phyloP scores from a whole-genome alignment of 2,797 vertebrate species.

The Melanotaenia boesemani region DNA sequence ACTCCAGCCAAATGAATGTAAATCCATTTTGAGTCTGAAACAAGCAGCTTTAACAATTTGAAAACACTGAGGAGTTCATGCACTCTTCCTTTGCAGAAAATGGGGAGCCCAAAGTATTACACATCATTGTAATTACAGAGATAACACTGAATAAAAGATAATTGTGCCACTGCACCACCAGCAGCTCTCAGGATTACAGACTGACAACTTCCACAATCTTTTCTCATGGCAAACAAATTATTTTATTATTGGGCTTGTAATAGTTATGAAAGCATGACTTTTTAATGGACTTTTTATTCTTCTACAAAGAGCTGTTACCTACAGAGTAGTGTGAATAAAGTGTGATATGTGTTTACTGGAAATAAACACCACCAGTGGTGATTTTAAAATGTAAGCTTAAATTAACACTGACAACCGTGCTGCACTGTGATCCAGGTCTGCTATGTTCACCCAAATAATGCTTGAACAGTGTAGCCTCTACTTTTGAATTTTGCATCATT shows the following conservation, averaged over 20 bases:
- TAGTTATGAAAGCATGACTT: slow-evolving; percentile 41
- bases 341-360: slow-evolving; percentile 28
- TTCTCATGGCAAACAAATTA: slow-evolving; percentile 39
- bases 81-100: slow-evolving; percentile 16
- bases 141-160: slow-evolving; percentile 51
- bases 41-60: slow-evolving; percentile 39
- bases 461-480: slow-evolving; percentile 33
- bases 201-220: slow-evolving; percentile 38
- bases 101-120: slow-evolving; percentile 24
- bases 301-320: slow-evolving; percentile 23
- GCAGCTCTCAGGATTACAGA: slow-evolving; percentile 38
- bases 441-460: slow-evolving; percentile 35
- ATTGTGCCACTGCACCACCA: slow-evolving; percentile 44
- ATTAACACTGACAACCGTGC: slow-evolving; percentile 1
- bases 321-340: slow-evolving; percentile 30
- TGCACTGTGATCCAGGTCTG: slow-evolving; percentile 46
- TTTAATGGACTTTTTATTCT: slow-evolving; percentile 47
- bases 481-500: slow-evolving; percentile 29
- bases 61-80: slow-evolving; percentile 25
- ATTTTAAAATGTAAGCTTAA: slow-evolving; percentile 30
- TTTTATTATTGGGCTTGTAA: slow-evolving; percentile 47
- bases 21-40: slow-evolving; percentile 46
- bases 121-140: slow-evolving; percentile 41
- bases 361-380: slow-evolving; percentile 27
- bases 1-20: slow-evolving; percentile 37